These are phyloP conservation scores for Xenopus borealis DNA, from an alignment of 2,113 vertebrate species.

Conservation along the genomic window DNA sequence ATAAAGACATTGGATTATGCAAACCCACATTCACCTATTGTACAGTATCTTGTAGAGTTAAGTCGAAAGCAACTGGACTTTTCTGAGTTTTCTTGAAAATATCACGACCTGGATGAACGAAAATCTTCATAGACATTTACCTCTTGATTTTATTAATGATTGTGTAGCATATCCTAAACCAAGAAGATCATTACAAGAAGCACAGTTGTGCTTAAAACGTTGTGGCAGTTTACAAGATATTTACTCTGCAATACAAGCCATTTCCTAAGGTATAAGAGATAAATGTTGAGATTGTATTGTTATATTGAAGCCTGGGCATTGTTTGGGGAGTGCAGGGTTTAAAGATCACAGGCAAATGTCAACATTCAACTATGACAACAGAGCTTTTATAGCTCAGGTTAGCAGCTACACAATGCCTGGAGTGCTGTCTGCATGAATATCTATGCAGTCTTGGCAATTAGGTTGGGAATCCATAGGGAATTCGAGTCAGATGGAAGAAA, in stretches of 20 bases:
- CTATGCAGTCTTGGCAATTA: background rate
- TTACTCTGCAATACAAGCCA: background rate
- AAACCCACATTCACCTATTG: no score
- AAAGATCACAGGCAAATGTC: slow-evolving; percentile 38
- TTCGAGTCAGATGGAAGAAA: background rate
- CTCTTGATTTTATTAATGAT: no score
- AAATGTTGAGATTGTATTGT: background rate
- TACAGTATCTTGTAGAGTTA: no score
- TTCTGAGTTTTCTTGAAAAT: no score
- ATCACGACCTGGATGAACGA: no score
- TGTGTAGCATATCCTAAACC: no score
- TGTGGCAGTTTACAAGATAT: background rate
- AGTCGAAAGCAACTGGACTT: no score
- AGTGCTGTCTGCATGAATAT: slow-evolving; percentile 24
- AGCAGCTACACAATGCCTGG: slow-evolving; percentile 15
- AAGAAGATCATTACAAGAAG: no score
- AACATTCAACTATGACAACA: slow-evolving; percentile 28
- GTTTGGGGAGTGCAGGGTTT: slow-evolving; percentile 31
- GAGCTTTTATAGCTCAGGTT: slow-evolving; percentile 21
- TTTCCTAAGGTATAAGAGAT: background rate
- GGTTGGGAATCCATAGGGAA: background rate
- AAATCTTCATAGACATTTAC: no score
- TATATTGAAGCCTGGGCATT: slow-evolving; percentile 27
- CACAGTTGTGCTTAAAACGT: background rate
- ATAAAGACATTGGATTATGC: no score